Base-by-base conservation (phyloP, 2,797 vertebrate species). In the Melanotaenia parkinsoni region DNA sequence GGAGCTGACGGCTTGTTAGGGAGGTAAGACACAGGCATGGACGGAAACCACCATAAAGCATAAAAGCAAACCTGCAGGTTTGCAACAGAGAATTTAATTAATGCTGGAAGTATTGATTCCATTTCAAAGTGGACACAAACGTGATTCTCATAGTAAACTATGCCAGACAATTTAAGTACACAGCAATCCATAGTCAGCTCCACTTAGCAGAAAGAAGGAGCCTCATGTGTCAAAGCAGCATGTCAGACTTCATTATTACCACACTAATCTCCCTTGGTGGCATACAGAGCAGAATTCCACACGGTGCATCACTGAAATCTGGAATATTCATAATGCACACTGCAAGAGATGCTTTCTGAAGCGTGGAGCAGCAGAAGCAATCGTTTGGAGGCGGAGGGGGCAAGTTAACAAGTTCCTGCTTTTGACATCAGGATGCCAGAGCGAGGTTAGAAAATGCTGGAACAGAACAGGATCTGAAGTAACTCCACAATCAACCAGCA, bases 401-500 rank as follows among this genome's bases (percentile, higher is more conserved):
- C 18, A n/a, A 51, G 35, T 1, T 10, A 51, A 18, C 32, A 10
- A 33, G 4, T 1, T 33, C 32, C 26, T 43, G 13, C 9, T 40
- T 38, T 28, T 10, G 63, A 47, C 28, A 68, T 67, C 16, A 35
- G n/a, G 7, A 60, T 53, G n/a, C 58, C 22, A 62, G 77, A 77
- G 76, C 45, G 20, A 77, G 61, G 74, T 77, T 67, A 72, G 59
- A 40, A 12, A 62, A 69, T 82, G 85, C 57, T 77, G 83, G 72
- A 38, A 12, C 35, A 12, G 35, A 37, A 37, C 35, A 10, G 62
- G 40, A 69, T 60, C 45, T 56, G 62, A 61, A 70, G 56, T 64
- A 61, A 59, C 13, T 37, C 35, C 35, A 33, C 32, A 7, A 33
- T 33, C 7, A 33, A 33, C 35, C 35, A 11, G 51, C 63, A 76